A percentile compares a stretch with the other conserved stretches of the same genome.
phyloP scores from a whole-genome alignment of 2,113 vertebrate species.

The Toxotes jaculatrix region DNA sequence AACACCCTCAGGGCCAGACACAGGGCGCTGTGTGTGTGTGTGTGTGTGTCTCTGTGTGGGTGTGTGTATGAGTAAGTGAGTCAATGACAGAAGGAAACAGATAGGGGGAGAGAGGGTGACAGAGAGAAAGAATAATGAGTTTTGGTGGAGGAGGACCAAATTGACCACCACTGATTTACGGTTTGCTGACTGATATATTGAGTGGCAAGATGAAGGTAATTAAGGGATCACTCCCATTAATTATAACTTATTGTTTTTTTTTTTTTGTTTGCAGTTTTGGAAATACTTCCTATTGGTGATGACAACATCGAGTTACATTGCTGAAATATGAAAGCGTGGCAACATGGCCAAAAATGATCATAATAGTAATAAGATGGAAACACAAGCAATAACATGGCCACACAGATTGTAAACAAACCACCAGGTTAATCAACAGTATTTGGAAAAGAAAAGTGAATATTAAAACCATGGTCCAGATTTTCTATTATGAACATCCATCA shows the following conservation, averaged over 20 bases:
- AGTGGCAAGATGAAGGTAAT: neutral
- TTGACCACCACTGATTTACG: conserved; percentile 17
- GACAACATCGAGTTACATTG: neutral
- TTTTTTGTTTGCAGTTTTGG: neutral
- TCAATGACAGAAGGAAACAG: conserved; percentile 29
- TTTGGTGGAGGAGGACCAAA: conserved; percentile 12
- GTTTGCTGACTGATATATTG: conserved; percentile 11
- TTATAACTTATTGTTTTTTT: too few relatives aligned
- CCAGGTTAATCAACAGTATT: neutral
- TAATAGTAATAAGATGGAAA: too few relatives aligned
- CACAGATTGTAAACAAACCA: neutral
- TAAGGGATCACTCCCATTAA: neutral
- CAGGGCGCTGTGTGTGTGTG: neutral
- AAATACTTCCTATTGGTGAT: neutral
- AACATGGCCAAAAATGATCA: too few relatives aligned
- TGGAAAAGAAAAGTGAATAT: neutral
- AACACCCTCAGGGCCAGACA: conserved; percentile 64
- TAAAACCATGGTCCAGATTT: neutral
- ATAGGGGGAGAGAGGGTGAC: conserved; percentile 12
- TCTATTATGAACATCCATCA: neutral
- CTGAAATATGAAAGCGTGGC: too few relatives aligned
- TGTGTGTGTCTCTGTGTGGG: neutral
- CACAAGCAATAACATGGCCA: neutral
- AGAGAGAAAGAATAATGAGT: conserved; percentile 32
- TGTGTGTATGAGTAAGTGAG: conserved; percentile 33